Conservation (phyloP, 2,113 vertebrate species). For the Cranoglanis bouderius region DNA sequence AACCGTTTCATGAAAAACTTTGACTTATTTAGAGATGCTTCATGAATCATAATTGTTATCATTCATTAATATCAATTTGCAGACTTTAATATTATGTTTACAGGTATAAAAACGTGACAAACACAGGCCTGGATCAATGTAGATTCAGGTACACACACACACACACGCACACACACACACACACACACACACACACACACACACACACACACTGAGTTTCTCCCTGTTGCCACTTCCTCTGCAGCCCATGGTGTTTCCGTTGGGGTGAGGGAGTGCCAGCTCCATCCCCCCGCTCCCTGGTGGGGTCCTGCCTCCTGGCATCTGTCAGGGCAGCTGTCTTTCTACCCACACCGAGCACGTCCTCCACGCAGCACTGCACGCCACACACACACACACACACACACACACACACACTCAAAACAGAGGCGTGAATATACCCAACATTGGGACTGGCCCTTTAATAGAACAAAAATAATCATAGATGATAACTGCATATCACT, state of each 20-base stretch:
- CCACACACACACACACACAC: conserved; percentile 52
- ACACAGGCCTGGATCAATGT: conserved; percentile 17
- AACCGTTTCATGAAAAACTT: not conserved
- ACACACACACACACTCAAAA: conserved; percentile 35
- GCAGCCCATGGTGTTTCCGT: conserved; percentile 81
- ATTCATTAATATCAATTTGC: not conserved
- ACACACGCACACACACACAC: conserved; percentile 57
- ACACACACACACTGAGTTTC: conserved; percentile 66
- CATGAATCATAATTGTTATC: not conserved
- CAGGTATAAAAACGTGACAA: not conserved
- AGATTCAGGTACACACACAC: conserved; percentile 48
- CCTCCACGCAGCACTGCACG: conserved; percentile 67
- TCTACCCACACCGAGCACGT: conserved; percentile 71
- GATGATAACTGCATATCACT: conserved; percentile 30
- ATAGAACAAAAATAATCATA: conserved; percentile 5
- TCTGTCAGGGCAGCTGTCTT: conserved; percentile 83
- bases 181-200: conserved; percentile 54
- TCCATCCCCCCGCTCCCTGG: conserved; percentile 77
- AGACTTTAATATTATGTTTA: not conserved
- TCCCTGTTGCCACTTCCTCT: conserved; percentile 82
- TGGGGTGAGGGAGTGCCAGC: conserved; percentile 79
- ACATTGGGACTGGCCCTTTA: conserved; percentile 9
- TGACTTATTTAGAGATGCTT: not conserved
- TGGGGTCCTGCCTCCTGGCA: conserved; percentile 83
- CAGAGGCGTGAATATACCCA: conserved; percentile 48